Percentiles rank a stretch among this genome's conserved stretches.
phyloP scores from a whole-genome alignment of 2,113 vertebrate genomes.

The Zingel zingel region DNA sequence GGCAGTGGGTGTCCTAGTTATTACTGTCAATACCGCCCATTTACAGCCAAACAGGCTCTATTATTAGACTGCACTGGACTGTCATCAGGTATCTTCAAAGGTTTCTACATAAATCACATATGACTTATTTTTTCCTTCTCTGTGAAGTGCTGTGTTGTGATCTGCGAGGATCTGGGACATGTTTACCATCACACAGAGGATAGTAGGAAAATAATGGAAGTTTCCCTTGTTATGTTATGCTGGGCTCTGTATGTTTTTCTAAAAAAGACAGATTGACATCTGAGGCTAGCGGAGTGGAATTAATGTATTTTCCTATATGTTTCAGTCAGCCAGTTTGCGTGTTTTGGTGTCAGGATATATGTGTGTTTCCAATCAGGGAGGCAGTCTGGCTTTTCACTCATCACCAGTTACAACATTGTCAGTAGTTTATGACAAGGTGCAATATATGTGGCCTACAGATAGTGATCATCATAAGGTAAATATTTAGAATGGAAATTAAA shows the following conservation, averaged over 20 bases:
- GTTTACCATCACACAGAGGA: constrained; percentile 52
- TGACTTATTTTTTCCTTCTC: constrained; percentile 32
- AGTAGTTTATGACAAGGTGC: background rate
- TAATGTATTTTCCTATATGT: constrained; percentile 55
- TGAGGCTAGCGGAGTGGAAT: constrained; percentile 34
- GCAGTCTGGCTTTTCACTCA: constrained; percentile 12
- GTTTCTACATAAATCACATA: constrained; percentile 54
- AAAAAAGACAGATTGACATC: constrained; percentile 23
- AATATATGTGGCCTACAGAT: background rate
- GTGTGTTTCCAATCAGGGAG: constrained; percentile 26
- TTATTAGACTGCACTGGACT: constrained; percentile 73
- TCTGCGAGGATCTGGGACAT: constrained; percentile 28
- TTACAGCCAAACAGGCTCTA: constrained; percentile 68
- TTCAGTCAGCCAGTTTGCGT: constrained; percentile 1
- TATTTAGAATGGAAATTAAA: background rate
- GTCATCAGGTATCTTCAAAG: constrained; percentile 77
- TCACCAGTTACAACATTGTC: background rate
- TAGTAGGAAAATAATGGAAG: constrained; percentile 62
- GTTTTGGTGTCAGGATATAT: constrained; percentile 40
- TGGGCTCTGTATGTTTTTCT: constrained; percentile 27
- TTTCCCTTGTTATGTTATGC: constrained; percentile 61
- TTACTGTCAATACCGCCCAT: constrained; percentile 74
- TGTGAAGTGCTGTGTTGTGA: constrained; percentile 40
- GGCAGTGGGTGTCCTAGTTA: constrained; percentile 73
- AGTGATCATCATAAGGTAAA: background rate